These are phyloP conservation scores for Nomada fucata DNA, from an alignment of 2,888 invertebrate genomes.

Conservation along the genomic window DNA sequence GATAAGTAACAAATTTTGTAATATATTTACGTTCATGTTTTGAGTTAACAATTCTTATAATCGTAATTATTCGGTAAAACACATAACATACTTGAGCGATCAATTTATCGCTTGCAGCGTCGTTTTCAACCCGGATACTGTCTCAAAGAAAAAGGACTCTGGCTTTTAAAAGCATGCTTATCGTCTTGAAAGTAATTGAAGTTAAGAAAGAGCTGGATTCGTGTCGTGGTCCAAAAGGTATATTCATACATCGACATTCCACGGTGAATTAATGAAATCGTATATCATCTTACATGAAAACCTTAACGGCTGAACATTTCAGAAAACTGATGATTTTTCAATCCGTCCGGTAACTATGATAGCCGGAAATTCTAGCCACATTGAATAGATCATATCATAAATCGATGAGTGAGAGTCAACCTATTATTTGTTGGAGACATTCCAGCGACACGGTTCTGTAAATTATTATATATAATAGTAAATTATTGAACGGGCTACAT, in stretches of 20 bases:
- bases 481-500: not conserved
- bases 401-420: not conserved
- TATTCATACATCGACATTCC: slow-evolving; percentile 12
- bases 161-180: not conserved
- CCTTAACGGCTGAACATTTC: not conserved
- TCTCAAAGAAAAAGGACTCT: not conserved
- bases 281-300: slow-evolving; percentile 7
- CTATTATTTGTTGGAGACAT: not conserved
- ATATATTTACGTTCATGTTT: not conserved
- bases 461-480: too few species aligned
- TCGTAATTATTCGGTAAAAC: not conserved
- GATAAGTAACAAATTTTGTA: not conserved
- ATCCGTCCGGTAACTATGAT: not conserved
- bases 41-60: too few species aligned
- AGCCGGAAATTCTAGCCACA: slow-evolving; percentile 29
- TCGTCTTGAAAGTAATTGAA: not conserved
- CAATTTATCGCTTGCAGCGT: not conserved
- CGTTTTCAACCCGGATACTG: not conserved
- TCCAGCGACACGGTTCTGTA: not conserved
- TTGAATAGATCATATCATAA: not conserved
- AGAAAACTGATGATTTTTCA: not conserved
- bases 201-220: not conserved
- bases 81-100: not conserved
- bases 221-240: not conserved
- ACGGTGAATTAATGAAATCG: not conserved